Base-by-base conservation (phyloP, 2,797 vertebrate genomes). In the Sparidentex hasta region DNA sequence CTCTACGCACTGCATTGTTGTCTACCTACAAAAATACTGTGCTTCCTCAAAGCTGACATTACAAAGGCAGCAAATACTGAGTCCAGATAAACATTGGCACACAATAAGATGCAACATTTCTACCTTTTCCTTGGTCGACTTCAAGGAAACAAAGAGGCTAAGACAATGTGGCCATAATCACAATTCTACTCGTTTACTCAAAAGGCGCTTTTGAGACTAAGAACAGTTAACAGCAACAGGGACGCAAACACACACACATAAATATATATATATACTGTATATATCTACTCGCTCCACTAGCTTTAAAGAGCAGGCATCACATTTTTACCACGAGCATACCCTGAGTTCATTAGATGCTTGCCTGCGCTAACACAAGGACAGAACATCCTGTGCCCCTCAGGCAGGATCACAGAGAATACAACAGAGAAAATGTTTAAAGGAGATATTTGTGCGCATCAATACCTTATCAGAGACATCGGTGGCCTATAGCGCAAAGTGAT, bases 291-390 rank as follows among this genome's bases (percentile, higher is more conserved):
- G 58, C 48, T 83, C 48, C 50, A 85, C 65, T 79, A 78, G 63
- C 74, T 72, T 76, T 7, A 66, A 78, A 47, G 54, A 9, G 72
- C 59, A 65, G 55, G 25, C 55, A 64, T 43, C 67, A 58, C 1
- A 25, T 12, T 48, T 48, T 1, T 41, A 73, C 67, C 27, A 67
- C 44, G 66, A 75, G 65, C 74, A 76, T 47, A 91, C 74, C 92
- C 94, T 94, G 93, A 95, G 93, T 90, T 92, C 58, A 62, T 82
- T 55, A 21, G 7, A 83, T 66, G 63, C 75, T 80, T 62, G 29
- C 51, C 76, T 11, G 64, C 61, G 59, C 66, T 71, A 61, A 76
- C 64, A 80, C 47, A 63, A 76, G 25, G 18, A 69, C 62, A 56
- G 62, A n/a, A 46, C 44, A 78, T 67, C 62, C 54, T 70, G 48